Conservation (phyloP, 2,797 vertebrate genomes). For the Paramormyrops hopkinsi region DNA sequence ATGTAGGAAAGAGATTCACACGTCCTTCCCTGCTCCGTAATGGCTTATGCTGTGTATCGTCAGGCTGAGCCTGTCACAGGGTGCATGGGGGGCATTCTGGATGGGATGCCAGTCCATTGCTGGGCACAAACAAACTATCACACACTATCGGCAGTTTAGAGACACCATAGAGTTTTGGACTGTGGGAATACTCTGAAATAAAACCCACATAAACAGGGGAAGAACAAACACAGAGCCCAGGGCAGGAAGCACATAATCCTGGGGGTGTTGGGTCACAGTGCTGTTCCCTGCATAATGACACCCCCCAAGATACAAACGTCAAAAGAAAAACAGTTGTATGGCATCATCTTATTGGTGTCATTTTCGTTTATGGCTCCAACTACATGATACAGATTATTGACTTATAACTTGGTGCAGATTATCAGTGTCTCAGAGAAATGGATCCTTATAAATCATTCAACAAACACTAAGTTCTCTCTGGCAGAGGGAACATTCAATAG, state of each 20-base stretch:
- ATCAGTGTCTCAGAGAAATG: background rate
- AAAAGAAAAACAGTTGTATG: background rate
- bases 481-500: background rate
- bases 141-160: background rate
- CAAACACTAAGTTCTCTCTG: background rate
- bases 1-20: background rate
- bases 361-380: background rate
- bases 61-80: background rate
- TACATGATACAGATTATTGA: background rate
- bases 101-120: background rate
- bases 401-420: background rate
- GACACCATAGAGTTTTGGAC: background rate
- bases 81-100: background rate
- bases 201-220: background rate
- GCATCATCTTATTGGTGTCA: background rate
- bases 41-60: background rate
- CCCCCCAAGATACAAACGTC: background rate
- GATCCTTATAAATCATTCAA: constrained; percentile 3
- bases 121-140: background rate
- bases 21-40: background rate
- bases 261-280: background rate
- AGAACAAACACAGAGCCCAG: background rate
- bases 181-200: background rate
- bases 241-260: background rate
- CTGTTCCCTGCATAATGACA: background rate